Conservation (phyloP, 2,888 invertebrate species). For the Leptopterna dolabrata region DNA sequence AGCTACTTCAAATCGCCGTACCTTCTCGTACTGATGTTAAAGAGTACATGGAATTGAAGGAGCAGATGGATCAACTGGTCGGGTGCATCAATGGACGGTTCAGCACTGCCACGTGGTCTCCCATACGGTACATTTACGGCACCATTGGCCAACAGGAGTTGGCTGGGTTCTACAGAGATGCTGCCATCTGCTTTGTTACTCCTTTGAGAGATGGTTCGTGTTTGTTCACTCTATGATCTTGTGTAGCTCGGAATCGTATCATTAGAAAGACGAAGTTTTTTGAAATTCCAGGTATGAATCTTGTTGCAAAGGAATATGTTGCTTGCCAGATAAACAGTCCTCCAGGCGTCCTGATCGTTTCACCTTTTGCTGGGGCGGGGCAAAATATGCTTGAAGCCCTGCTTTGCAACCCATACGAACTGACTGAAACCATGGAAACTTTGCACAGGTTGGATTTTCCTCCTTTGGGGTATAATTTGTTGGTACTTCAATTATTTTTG, state of each 20-base stretch:
- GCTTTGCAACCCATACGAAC: constrained; percentile 89
- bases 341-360: constrained; percentile 87
- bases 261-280: neutral
- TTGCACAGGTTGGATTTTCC: constrained; percentile 74
- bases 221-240: neutral
- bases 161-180: constrained; percentile 87
- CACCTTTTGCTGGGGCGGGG: constrained; percentile 92
- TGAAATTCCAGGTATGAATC: constrained; percentile 76
- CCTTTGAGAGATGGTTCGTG: constrained; percentile 81
- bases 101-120: constrained; percentile 92
- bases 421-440: constrained; percentile 87
- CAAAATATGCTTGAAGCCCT: constrained; percentile 95
- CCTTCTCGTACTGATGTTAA: constrained; percentile 91
- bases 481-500: neutral
- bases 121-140: constrained; percentile 89
- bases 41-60: constrained; percentile 89
- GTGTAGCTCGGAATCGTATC: neutral
- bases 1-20: constrained; percentile 85
- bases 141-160: constrained; percentile 88
- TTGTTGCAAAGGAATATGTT: constrained; percentile 92
- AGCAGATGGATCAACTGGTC: constrained; percentile 90
- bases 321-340: constrained; percentile 90
- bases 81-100: constrained; percentile 89
- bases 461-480: neutral
- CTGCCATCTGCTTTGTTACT: constrained; percentile 88